Conservation (phyloP, 2,888 invertebrate species). For the Drosophila fulvimacula region DNA sequence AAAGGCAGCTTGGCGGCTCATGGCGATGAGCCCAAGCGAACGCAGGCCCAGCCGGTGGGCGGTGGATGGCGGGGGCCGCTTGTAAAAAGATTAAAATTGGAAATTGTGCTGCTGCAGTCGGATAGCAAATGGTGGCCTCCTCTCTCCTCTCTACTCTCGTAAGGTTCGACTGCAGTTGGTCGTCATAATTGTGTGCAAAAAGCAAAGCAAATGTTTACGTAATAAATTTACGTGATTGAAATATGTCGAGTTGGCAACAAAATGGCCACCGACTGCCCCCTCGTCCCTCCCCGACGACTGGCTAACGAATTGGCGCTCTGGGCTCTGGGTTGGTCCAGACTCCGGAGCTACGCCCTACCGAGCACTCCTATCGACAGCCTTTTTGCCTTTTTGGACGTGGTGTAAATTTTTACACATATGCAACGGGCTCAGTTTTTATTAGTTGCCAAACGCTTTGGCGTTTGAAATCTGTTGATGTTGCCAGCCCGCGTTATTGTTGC, state of each 20-base stretch:
- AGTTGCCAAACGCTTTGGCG: constrained; percentile 61
- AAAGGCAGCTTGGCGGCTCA: constrained; percentile 51
- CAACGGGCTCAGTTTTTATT: constrained; percentile 69
- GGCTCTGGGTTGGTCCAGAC: constrained; percentile 37
- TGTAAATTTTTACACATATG: constrained; percentile 78
- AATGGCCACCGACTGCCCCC: constrained; percentile 61
- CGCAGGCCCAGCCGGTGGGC: neutral
- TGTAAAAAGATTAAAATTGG: constrained; percentile 79
- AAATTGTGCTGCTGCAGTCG: constrained; percentile 65
- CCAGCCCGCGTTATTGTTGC: constrained; percentile 16
- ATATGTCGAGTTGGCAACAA: constrained; percentile 82
- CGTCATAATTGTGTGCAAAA: constrained; percentile 80
- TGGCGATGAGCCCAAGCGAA: constrained; percentile 35
- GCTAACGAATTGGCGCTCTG: constrained; percentile 71
- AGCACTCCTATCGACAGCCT: neutral
- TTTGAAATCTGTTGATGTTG: constrained; percentile 50
- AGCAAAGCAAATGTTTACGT: constrained; percentile 83
- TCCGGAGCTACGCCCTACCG: neutral
- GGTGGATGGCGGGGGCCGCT: constrained; percentile 15
- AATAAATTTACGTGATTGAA: constrained; percentile 84
- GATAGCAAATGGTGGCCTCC: constrained; percentile 9
- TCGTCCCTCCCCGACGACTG: constrained; percentile 23
- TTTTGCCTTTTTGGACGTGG: constrained; percentile 35
- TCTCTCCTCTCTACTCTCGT: neutral
- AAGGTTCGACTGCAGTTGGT: constrained; percentile 42